Evolutionary conservation across 1,140 invertebrate genomes (phyloP).

Genomic region (Bombus balteatus): DNA sequence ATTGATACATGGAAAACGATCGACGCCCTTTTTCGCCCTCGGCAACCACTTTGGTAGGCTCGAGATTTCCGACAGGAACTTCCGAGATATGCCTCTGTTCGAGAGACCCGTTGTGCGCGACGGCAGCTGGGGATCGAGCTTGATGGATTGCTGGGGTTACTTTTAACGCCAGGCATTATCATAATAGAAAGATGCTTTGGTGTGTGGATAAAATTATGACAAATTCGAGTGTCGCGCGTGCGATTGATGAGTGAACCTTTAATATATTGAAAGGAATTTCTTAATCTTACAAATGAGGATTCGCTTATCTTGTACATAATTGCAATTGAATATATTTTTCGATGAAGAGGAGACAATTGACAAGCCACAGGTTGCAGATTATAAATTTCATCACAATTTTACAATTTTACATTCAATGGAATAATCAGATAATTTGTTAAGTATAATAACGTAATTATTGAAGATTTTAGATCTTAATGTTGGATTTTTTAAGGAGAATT

Average conservation of each 20-base stretch:
- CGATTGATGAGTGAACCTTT: neutral
- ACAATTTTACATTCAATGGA: no score
- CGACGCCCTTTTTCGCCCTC: neutral
- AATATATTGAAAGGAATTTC: neutral
- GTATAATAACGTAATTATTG: no score
- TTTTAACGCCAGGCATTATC: slow-evolving; percentile 18
- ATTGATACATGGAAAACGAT: slow-evolving; percentile 51
- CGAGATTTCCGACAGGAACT: slow-evolving; percentile 38
- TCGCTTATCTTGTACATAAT: neutral
- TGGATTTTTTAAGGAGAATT: no score
- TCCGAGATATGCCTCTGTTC: slow-evolving; percentile 16
- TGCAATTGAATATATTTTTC: neutral
- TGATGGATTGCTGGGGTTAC: slow-evolving; percentile 42
- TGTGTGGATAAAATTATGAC: slow-evolving; percentile 1
- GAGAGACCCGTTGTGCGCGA: neutral
- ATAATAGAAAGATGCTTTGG: neutral
- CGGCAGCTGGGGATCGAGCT: slow-evolving; percentile 3
- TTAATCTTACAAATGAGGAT: neutral
- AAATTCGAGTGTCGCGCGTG: neutral
- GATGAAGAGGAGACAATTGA: neutral
- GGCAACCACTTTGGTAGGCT: neutral
- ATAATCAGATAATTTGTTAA: no score
- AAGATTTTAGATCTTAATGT: no score
- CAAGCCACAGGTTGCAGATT: neutral
- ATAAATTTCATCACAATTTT: neutral